Evolutionary conservation across 1,140 invertebrate genomes (phyloP).

Genomic region (Sycophaga agraensis): DNA sequence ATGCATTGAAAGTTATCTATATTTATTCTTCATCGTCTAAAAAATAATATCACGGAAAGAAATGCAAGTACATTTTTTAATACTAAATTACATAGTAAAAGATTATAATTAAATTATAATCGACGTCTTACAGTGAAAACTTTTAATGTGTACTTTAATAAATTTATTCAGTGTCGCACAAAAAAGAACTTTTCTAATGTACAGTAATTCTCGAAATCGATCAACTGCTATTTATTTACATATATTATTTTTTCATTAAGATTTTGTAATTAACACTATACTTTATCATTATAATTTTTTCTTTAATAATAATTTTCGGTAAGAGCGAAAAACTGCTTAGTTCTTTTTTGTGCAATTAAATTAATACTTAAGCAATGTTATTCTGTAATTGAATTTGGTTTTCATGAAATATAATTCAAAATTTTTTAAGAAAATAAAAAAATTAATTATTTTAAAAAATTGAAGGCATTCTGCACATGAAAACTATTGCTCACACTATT

Average conservation of each 20-base stretch:
- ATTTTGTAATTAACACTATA: too few relatives aligned
- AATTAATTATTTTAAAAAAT: slow-evolving; percentile 18
- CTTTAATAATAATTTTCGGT: too few relatives aligned
- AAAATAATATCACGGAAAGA: slow-evolving; percentile 26
- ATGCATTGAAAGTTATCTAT: slow-evolving; percentile 1
- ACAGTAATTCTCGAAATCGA: neutral
- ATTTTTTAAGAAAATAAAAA: neutral
- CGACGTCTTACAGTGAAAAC: neutral
- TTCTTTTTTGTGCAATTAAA: too few relatives aligned
- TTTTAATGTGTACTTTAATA: slow-evolving; percentile 1
- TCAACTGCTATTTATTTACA: neutral
- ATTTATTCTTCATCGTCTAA: slow-evolving; percentile 10
- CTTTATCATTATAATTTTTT: too few relatives aligned
- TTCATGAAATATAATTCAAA: too few relatives aligned
- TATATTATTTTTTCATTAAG: too few relatives aligned
- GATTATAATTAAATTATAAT: slow-evolving; percentile 23
- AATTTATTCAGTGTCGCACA: slow-evolving; percentile 8
- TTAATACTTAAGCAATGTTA: too few relatives aligned
- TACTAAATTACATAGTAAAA: slow-evolving; percentile 14
- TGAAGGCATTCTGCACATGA: slow-evolving; percentile 32
- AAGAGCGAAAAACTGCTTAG: too few relatives aligned
- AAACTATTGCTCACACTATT: slow-evolving; percentile 39
- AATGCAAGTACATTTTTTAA: slow-evolving; percentile 20
- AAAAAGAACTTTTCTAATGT: slow-evolving; percentile 13
- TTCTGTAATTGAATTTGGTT: too few relatives aligned